phyloP scores from a whole-genome alignment of 2,113 vertebrate genomes.

The Asarcornis scutulata region DNA sequence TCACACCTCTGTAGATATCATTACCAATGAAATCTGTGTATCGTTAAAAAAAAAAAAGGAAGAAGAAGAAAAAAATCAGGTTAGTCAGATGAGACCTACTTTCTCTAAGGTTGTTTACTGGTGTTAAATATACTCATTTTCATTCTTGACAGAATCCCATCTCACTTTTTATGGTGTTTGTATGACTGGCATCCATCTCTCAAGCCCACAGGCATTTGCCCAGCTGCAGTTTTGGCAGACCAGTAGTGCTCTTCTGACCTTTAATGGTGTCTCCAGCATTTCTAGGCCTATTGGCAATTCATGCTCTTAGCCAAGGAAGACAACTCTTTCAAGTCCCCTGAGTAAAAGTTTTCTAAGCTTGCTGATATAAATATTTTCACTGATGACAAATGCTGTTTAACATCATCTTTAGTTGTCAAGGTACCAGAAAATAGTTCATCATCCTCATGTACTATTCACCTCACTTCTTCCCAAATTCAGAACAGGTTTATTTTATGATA shows the following conservation, averaged over 20 bases:
- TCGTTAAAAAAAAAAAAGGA: not conserved
- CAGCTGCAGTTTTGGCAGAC: not conserved
- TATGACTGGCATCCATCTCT: not conserved
- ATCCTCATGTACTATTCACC: slow-evolving; percentile 44
- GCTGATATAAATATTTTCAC: not conserved
- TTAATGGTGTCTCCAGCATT: not conserved
- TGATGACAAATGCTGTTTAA: not conserved
- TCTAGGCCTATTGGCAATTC: not conserved
- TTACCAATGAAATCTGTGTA: not conserved
- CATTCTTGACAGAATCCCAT: not conserved
- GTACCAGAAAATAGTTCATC: not conserved
- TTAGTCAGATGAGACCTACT: not conserved
- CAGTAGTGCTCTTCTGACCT: not conserved
- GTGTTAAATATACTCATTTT: not conserved
- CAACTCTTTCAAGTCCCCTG: not conserved
- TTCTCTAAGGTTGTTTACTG: not conserved
- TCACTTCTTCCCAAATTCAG: not conserved
- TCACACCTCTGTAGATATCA: not conserved
- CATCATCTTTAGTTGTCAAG: not conserved
- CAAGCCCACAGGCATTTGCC: not conserved
- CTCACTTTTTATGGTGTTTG: not conserved
- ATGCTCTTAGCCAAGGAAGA: not conserved
- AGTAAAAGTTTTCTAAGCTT: not conserved
- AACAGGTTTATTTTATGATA: slow-evolving; percentile 5
- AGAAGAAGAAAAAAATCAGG: not conserved